phyloP scores from a whole-genome alignment of 2,888 invertebrate genomes.

The Clunio marinus region DNA sequence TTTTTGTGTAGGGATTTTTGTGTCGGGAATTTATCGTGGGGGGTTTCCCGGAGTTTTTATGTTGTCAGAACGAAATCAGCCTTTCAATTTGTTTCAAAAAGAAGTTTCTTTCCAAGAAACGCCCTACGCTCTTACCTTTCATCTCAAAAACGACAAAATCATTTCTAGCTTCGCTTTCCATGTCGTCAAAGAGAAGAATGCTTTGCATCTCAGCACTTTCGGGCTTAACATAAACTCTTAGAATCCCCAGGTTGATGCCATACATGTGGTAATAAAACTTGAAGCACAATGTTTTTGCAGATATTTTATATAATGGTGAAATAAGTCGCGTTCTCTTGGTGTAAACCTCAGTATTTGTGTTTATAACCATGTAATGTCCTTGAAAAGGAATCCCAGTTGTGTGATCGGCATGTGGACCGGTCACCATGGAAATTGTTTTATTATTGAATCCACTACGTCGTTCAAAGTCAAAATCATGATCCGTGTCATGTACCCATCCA shows the following conservation, averaged over 20 bases:
- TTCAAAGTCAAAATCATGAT: conserved; percentile 71
- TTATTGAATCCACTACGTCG: conserved; percentile 55
- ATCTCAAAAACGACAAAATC: conserved; percentile 35
- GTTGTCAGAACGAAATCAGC: too few species aligned
- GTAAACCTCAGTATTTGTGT: conserved; percentile 60
- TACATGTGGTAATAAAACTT: conserved; percentile 77
- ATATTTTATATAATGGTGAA: conserved; percentile 64
- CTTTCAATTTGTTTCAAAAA: too few species aligned
- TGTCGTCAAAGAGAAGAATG: conserved; percentile 42
- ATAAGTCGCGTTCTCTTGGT: conserved; percentile 68
- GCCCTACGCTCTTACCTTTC: conserved; percentile 18
- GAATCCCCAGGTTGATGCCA: conserved; percentile 58
- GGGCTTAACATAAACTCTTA: conserved; percentile 56
- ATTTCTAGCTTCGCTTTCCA: conserved; percentile 25
- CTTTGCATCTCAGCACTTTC: conserved; percentile 44
- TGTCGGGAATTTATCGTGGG: neutral
- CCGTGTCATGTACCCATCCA: conserved; percentile 71
- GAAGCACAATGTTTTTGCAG: conserved; percentile 53
- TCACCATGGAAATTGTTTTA: conserved; percentile 46
- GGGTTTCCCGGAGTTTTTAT: too few species aligned
- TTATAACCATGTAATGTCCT: conserved; percentile 81
- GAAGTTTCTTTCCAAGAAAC: too few species aligned
- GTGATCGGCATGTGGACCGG: conserved; percentile 74
- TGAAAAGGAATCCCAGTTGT: conserved; percentile 57
- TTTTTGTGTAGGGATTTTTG: conserved; percentile 40